phyloP scores from a whole-genome alignment of 35 echinoderm and acorn worm species.

The Apostichopus parvimensis region DNA sequence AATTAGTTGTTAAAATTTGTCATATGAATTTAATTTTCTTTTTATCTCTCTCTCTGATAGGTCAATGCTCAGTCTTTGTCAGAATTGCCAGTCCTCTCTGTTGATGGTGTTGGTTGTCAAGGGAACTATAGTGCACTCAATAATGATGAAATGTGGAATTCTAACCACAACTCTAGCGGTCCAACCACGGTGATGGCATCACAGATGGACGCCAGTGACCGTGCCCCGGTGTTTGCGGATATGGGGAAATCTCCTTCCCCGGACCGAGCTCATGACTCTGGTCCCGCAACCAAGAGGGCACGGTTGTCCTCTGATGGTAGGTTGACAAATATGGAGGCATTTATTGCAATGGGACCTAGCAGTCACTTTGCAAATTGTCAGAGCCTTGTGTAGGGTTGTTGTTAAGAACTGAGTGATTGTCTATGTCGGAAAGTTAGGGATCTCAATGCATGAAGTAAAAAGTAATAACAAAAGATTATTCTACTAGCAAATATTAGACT shows the following conservation, averaged over 20 bases:
- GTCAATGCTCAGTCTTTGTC: background rate
- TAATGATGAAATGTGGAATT: slow-evolving; percentile 44
- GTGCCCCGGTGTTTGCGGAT: slow-evolving; percentile 42
- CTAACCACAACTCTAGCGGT: slow-evolving; percentile 1
- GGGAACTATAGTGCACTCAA: background rate
- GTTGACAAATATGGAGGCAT: background rate
- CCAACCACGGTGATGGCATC: slow-evolving; percentile 5
- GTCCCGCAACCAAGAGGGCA: slow-evolving; percentile 46
- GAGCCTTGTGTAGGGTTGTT: no score
- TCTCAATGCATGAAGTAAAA: no score
- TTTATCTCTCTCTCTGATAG: background rate
- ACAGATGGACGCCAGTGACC: slow-evolving; percentile 28
- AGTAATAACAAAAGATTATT: no score
- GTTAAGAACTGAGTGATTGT: no score
- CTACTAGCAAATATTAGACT: no score
- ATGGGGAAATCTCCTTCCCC: slow-evolving; percentile 36
- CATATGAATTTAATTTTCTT: background rate
- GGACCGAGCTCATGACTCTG: slow-evolving; percentile 45
- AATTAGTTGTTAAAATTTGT: no score
- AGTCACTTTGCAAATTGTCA: no score
- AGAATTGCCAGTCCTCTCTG: background rate
- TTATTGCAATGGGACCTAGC: no score
- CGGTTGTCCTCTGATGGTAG: slow-evolving; percentile 56
- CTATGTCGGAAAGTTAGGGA: no score
- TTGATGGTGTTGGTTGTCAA: slow-evolving; percentile 9